Base-by-base conservation (phyloP, 2,888 invertebrate genomes). In the Andrena haemorrhoa region DNA sequence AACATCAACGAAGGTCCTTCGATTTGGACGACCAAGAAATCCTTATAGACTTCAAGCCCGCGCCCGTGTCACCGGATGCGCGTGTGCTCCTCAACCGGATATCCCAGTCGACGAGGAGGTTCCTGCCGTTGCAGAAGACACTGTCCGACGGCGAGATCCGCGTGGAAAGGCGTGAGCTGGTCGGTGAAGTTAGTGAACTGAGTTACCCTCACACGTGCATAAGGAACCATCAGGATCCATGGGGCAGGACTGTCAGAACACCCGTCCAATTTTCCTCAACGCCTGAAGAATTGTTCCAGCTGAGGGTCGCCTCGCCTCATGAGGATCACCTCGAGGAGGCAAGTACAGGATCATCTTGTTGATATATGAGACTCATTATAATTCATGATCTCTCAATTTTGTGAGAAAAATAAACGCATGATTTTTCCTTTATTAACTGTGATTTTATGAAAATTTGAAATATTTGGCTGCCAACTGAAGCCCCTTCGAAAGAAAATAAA, bases 41-140 rank as follows among this genome's bases (percentile, higher is more conserved):
- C 75, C 96, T 98, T 83, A 98, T 98, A 86, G 97, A 98, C 92
- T 98, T 98, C 92, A 97, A 98, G 94, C 98, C 98, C 6, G 96
- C 96, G 70, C 95, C 95, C 60, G 95, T 96, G 86, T 96, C 96
- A 23, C 96, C 96, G 71, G 96, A 96, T 70, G 95, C 95, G 71
- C 95, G 96, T 80, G 91, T 90, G 23, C 90, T 92, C 64, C 90
- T 94, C 10, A 91, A 91, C 77, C 90, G 91, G 79, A 92, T 92
- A 82, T 90, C 93, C 3, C 89, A 91, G 60, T 91, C 91, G 4
- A 90, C 89, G 26, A 95, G 95, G 47, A 95, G 95, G 91, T 91
- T 92, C 51, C 95, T 94, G 85, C 91, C 94, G 31, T 94, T 97
- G 79, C 96, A 96, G 79, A 97, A 97, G 94, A 97, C 97, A 0